phyloP scores from a whole-genome alignment of 1,140 invertebrate genomes.

The Drosophila lacertosa region DNA sequence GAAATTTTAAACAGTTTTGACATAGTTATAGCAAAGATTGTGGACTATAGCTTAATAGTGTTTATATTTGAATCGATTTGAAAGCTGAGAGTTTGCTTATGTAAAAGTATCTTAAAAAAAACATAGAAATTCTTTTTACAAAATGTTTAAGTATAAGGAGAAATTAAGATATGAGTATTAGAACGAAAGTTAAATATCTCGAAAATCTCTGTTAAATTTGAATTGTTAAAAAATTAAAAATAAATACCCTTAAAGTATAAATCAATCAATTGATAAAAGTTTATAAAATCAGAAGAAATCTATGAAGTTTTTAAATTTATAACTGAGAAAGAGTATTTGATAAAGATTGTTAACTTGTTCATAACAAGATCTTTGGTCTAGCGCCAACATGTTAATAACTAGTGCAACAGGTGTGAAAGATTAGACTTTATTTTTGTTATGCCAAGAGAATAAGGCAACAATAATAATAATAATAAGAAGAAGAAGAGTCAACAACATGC shows the following conservation, averaged over 20 bases:
- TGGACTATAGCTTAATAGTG: too few relatives aligned
- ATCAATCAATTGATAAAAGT: too few relatives aligned
- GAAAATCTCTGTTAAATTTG: too few relatives aligned
- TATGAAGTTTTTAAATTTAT: background rate
- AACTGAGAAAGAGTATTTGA: background rate
- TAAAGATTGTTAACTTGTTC: background rate
- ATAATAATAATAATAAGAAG: too few relatives aligned
- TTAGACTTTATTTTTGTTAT: slow-evolving; percentile 10
- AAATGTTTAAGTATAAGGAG: too few relatives aligned
- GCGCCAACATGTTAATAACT: background rate
- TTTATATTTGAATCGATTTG: too few relatives aligned
- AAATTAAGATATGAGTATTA: too few relatives aligned
- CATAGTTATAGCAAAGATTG: background rate
- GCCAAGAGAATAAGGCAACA: background rate
- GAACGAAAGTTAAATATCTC: too few relatives aligned
- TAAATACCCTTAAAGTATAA: too few relatives aligned
- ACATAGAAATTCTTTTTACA: too few relatives aligned
- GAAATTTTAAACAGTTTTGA: background rate
- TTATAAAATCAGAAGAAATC: background rate
- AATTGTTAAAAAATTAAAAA: background rate
- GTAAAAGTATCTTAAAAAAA: too few relatives aligned
- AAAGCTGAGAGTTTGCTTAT: too few relatives aligned
- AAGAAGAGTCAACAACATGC: slow-evolving; percentile 7
- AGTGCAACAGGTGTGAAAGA: slow-evolving; percentile 26
- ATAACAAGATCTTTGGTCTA: background rate